Percentiles rank a stretch among this genome's conserved stretches.
Conservation (phyloP, 2,888 invertebrate species). For the Mechanitis messenoides region DNA sequence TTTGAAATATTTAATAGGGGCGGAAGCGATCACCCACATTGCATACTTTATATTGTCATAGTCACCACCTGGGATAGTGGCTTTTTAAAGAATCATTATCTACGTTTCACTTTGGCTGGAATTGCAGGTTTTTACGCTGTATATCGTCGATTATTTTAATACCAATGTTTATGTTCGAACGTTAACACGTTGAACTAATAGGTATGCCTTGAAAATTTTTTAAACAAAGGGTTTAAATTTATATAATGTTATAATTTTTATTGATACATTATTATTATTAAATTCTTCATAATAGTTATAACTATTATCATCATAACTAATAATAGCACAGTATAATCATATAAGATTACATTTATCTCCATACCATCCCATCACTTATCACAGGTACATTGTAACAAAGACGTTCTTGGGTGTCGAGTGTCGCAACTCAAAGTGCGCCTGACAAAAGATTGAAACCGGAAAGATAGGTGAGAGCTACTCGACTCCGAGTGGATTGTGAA, state of each 20-base stretch:
- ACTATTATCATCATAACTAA: neutral
- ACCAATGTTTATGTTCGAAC: conserved; percentile 1
- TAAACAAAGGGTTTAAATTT: neutral
- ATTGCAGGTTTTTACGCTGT: conserved; percentile 29
- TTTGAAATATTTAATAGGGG: conserved; percentile 44
- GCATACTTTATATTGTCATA: conserved; percentile 69
- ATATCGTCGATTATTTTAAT: conserved; percentile 27
- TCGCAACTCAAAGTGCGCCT: conserved; percentile 53
- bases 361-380: conserved; percentile 47
- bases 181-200: neutral
- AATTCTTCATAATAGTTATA: neutral
- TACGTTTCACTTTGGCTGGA: conserved; percentile 47
- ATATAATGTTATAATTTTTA: too few relatives aligned
- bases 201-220: neutral
- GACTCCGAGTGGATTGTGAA: conserved; percentile 57
- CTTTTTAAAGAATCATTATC: conserved; percentile 51
- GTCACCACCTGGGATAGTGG: conserved; percentile 63
- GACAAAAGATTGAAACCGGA: conserved; percentile 73
- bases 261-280: neutral
- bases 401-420: conserved; percentile 58
- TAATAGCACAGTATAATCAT: conserved; percentile 7
- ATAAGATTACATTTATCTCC: conserved; percentile 25
- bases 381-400: conserved; percentile 65
- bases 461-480: conserved; percentile 65
- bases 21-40: conserved; percentile 51